Base-by-base conservation (phyloP, 2,113 vertebrate genomes). In the Dascyllus trimaculatus region DNA sequence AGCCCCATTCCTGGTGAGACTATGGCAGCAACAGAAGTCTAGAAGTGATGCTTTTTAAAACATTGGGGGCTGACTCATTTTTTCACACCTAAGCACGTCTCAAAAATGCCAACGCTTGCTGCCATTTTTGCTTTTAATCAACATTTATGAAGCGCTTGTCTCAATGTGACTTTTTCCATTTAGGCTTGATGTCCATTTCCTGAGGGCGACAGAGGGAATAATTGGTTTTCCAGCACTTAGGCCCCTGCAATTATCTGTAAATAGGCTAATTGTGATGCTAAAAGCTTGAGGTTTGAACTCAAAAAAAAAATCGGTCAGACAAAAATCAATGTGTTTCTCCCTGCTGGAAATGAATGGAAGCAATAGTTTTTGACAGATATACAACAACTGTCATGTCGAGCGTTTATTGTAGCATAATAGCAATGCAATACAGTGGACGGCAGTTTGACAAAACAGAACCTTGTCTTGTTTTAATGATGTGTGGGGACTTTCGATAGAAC, bases 51-150 rank as follows among this genome's bases (percentile, higher is more conserved):
- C 14, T 69, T 64, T 81, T 52, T 66, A 52, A 79, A 85, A 71
- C 46, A 63, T 77, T 52, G 32, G 24, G 22, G 51, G 18, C 56
- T 73, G 75, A 89, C 64, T 65, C 49, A 73, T 51, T 75, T 78
- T 66, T 85, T 86, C 71, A 78, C 86, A 77, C 73, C 75, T 81
- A 78, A 80, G 73, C 66, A 71, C 35, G 21, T 80, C 45, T 71
- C 18, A 24, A 67, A 57, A 35, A 35, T 8, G 32, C 32, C 32
- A 35, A 63, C 54, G 19, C 80, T 60, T 51, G 21, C 15, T 61
- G 71, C 45, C 29, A 38, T 48, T 66, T 82, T 61, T 74, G 25
- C 60, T 60, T 81, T 73, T 73, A 76, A 75, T 89, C 70, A 71
- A 63, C 68, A 65, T 78, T 24, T 83, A 71, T 56, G 48, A 65